phyloP scores from a whole-genome alignment of 2,113 vertebrate genomes.

The Chloroceryle aenea region DNA sequence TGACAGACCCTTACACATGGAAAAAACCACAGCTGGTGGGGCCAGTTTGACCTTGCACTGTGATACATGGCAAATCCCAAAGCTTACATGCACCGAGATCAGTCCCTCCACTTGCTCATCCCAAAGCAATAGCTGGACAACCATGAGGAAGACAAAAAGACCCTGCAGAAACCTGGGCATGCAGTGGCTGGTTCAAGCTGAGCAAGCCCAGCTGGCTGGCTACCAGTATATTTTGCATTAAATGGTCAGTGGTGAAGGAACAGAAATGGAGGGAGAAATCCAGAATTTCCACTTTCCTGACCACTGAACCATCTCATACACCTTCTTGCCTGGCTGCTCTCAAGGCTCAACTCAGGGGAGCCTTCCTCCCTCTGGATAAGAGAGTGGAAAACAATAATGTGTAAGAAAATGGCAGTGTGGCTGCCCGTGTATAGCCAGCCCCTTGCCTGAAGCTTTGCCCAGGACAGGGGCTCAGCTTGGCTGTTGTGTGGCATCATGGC shows the following conservation, averaged over 20 bases:
- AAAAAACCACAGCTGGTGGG: neutral
- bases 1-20: neutral
- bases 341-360: neutral
- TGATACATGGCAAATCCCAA: rapidly evolving
- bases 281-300: neutral
- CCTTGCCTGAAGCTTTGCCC: neutral
- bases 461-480: neutral
- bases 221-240: neutral
- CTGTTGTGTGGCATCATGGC: neutral
- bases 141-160: neutral
- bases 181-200: neutral
- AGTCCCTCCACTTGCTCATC: neutral
- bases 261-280: neutral
- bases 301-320: neutral
- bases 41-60: neutral
- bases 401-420: neutral
- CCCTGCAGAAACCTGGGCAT: neutral
- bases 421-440: rapidly evolving
- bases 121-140: neutral
- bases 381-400: neutral
- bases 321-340: neutral
- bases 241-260: neutral
- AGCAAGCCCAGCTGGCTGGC: neutral
- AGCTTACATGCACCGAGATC: neutral
- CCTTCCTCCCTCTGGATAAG: neutral